Conservation (phyloP, 2,888 invertebrate genomes). For the Oxycera nigricornis region DNA sequence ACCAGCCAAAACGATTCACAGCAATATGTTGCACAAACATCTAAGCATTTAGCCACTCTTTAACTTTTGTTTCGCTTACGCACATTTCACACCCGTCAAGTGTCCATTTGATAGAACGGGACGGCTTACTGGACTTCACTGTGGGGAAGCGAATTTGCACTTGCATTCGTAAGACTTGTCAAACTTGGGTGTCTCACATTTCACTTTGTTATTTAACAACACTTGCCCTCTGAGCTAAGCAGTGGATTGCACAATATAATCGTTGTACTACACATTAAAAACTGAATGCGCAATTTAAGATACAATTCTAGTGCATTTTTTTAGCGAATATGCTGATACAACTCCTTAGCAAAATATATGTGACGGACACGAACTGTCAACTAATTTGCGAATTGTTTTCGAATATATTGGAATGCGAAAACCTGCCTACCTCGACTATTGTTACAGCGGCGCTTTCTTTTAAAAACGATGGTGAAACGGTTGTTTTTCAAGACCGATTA, state of each 20-base stretch:
- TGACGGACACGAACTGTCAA: constrained; percentile 26
- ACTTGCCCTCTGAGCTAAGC: not conserved
- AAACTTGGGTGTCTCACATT: not conserved
- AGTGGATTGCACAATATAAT: constrained; percentile 1
- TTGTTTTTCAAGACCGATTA: no score
- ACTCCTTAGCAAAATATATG: constrained; percentile 7
- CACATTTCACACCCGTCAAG: not conserved
- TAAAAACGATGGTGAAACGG: no score
- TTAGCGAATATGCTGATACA: not conserved
- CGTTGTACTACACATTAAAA: not conserved
- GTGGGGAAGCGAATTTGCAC: constrained; percentile 27
- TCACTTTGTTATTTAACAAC: not conserved
- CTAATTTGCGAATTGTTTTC: not conserved
- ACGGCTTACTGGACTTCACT: not conserved
- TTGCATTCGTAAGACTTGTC: constrained; percentile 15
- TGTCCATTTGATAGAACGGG: not conserved
- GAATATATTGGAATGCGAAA: constrained; percentile 19
- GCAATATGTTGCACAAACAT: not conserved
- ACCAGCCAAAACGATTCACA: not conserved
- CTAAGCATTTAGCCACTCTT: not conserved
- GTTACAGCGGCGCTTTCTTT: no score
- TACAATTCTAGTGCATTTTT: not conserved
- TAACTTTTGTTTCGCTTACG: not conserved
- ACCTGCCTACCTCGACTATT: no score
- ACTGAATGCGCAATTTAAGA: not conserved